Percentiles rank a stretch among this genome's conserved stretches.
phyloP scores from a whole-genome alignment of 2,888 invertebrate genomes.

The Micoletzkya japonica region DNA sequence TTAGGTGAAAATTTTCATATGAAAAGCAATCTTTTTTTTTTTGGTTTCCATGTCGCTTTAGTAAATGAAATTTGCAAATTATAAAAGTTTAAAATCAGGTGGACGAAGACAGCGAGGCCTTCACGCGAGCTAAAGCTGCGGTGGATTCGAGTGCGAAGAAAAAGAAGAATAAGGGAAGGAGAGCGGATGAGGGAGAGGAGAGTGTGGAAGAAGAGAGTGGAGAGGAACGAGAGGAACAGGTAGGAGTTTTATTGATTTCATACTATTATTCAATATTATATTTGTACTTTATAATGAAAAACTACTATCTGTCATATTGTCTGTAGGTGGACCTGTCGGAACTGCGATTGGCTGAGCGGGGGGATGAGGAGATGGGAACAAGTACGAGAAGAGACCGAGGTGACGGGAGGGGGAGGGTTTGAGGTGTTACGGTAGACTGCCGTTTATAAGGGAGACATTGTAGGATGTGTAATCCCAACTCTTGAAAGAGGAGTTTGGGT shows the following conservation, averaged over 20 bases:
- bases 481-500: no score
- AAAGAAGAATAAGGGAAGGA: conserved; percentile 9
- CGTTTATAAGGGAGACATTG: no score
- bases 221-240: conserved; percentile 31
- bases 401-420: no score
- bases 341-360: neutral
- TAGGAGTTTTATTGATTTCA: neutral
- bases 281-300: neutral
- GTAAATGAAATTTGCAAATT: conserved; percentile 4
- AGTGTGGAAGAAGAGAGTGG: conserved; percentile 32
- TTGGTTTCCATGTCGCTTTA: neutral
- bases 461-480: no score
- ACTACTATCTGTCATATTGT: neutral
- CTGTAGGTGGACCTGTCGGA: neutral
- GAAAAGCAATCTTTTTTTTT: neutral
- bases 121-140: conserved; percentile 15
- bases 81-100: no score
- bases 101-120: conserved; percentile 41
- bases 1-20: neutral
- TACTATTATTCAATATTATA: neutral
- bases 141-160: conserved; percentile 19
- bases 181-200: conserved; percentile 13
- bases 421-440: no score
- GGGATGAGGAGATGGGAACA: neutral
- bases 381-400: no score